phyloP scores from a whole-genome alignment of 2,888 invertebrate genomes.

The Epinotia brunnichana region DNA sequence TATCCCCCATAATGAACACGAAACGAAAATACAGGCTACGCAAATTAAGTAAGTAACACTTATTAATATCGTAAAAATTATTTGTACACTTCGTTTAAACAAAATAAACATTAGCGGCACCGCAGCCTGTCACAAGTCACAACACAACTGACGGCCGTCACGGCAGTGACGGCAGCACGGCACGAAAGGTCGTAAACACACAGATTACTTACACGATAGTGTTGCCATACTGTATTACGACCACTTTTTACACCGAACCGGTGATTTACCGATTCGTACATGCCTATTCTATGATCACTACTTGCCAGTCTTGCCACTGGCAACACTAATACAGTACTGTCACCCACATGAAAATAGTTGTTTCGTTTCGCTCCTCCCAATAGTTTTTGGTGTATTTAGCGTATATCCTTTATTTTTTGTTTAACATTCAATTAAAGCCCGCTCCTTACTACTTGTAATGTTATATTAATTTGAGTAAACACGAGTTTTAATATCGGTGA shows the following conservation, averaged over 20 bases:
- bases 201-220: too few relatives aligned
- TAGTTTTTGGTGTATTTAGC: conserved; percentile 40
- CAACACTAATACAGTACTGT: conserved; percentile 46
- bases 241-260: conserved; percentile 6
- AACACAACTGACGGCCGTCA: conserved; percentile 1
- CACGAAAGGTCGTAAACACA: too few relatives aligned
- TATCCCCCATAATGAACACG: conserved; percentile 66
- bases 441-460: conserved; percentile 9
- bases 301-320: conserved; percentile 3
- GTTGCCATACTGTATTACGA: conserved; percentile 19
- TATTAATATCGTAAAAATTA: not conserved
- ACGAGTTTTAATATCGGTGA: conserved; percentile 8
- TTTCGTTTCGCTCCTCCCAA: conserved; percentile 47
- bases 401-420: conserved; percentile 30
- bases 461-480: conserved; percentile 36
- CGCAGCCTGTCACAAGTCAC: conserved; percentile 26
- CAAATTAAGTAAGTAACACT: conserved; percentile 1
- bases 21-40: not conserved
- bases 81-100: conserved; percentile 16
- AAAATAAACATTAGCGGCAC: conserved; percentile 39
- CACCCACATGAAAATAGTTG: conserved; percentile 49
- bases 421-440: conserved; percentile 30
- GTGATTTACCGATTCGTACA: conserved; percentile 5
- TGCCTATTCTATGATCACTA: not conserved
- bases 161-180: too few relatives aligned